Evolutionary conservation across 92 coral and sea anemone genomes (phyloP), one percentile per base, ranked within the genome.

Genomic region (Epizoanthus stellaris): DNA sequence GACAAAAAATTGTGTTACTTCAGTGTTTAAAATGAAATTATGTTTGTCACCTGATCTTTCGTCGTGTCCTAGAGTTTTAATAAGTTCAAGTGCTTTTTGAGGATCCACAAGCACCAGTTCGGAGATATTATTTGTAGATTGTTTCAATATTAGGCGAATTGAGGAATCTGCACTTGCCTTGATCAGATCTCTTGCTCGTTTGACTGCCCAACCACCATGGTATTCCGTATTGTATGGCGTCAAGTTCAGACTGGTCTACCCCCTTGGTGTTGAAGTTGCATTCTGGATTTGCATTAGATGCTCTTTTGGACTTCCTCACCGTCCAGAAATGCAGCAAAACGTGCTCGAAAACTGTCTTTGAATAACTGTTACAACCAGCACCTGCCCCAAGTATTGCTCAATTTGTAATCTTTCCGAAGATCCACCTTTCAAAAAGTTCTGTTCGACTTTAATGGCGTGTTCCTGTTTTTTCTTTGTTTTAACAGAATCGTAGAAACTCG

Each of bases 201-300:
- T 84, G 58, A 84, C 67, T 6, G 91, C 85, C 91, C 91, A 84
- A 76, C 88, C 88, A 68, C 85, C 88, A 59, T 84, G 91, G 60
- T 85, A 64, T n/a, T n/a, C n/a, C n/a, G n/a, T n/a, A n/a, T 43
- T 42, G 21, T 16, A 84, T 77, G 12, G 88, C 88, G 45, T 43
- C 49, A 4, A 43, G 49, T 43, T 43, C 49, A 7, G 58, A 34
- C 58, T 49, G 53, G 30, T 13, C 49, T 43, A 7, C 49, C 49
- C 47, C 49, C 8, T 43, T 7, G 49, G 49, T 43, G 6, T 43
- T 43, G 49, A 43, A 43, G 49, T 43, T 43, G 6, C 49, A 43
- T 43, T 43, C 49, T 43, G 7, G 49, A 43, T 43, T 43, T 43
- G 49, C 49, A 43, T 43, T 43, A 43, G 8, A 43, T 43, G 8